Percentiles rank a stretch among this genome's conserved stretches.
phyloP scores from a whole-genome alignment of 2,797 vertebrate species.

The Poecile montanus region DNA sequence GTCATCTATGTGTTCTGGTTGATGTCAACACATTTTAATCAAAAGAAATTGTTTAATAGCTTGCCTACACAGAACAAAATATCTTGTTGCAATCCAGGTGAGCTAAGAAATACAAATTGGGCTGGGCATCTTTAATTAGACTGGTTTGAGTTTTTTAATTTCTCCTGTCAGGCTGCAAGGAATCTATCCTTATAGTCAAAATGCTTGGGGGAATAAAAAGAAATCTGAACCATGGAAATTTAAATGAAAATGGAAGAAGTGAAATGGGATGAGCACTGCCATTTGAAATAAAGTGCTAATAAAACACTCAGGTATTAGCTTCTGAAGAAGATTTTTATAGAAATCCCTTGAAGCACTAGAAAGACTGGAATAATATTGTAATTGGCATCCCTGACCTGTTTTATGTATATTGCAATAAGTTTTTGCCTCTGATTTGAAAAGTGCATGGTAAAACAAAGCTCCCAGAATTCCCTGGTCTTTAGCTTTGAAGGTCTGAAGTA shows the following conservation, averaged over 20 bases:
- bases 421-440: neutral
- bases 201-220: neutral
- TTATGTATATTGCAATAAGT: neutral
- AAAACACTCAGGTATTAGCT: constrained; percentile 34
- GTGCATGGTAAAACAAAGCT: neutral
- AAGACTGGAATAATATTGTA: neutral
- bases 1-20: neutral
- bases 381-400: constrained; percentile 30
- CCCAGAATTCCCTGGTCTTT: neutral
- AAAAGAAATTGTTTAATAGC: neutral
- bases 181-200: neutral
- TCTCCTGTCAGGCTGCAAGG: neutral
- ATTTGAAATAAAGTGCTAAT: constrained; percentile 25
- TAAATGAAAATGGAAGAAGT: constrained; percentile 4
- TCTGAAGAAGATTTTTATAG: constrained; percentile 12
- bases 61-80: constrained; percentile 8
- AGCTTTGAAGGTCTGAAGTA: neutral
- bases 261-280: neutral
- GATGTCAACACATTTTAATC: constrained; percentile 42
- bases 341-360: neutral
- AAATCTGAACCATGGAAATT: neutral
- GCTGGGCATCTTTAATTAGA: constrained; percentile 33
- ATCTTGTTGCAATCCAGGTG: neutral
- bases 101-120: constrained; percentile 42
- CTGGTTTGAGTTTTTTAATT: neutral